Evolutionary conservation across 2,797 vertebrate species (phyloP).

Genomic region (Melanotaenia maccullochi): DNA sequence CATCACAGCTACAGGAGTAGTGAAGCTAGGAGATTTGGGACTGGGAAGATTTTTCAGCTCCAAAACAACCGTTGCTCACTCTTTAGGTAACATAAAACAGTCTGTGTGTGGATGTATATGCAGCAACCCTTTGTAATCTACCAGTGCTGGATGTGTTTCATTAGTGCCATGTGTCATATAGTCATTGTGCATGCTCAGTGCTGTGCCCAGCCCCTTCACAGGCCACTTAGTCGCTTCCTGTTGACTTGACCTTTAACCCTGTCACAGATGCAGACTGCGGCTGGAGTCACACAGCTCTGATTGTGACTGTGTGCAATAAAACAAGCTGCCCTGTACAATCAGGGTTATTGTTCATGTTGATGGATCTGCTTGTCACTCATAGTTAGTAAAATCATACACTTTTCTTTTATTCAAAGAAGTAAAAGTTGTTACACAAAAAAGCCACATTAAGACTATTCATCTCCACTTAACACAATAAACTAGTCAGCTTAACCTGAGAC

Average conservation of each 20-base stretch:
- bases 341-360: constrained; percentile 54
- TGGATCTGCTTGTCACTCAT: constrained; percentile 50
- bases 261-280: constrained; percentile 59
- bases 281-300: constrained; percentile 48
- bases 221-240: constrained; percentile 82
- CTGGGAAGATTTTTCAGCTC: constrained; percentile 98
- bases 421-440: constrained; percentile 23
- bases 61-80: constrained; percentile 97
- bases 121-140: constrained; percentile 67
- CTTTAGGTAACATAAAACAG: constrained; percentile 87
- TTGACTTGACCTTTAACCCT: constrained; percentile 81
- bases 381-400: constrained; percentile 41
- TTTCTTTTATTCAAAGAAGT: constrained; percentile 29
- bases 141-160: constrained; percentile 84
- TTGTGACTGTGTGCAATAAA: constrained; percentile 60
- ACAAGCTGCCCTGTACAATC: constrained; percentile 57
- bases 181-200: constrained; percentile 62
- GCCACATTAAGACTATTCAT: constrained; percentile 1
- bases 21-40: constrained; percentile 97
- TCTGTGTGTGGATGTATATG: background rate
- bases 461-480: constrained; percentile 21
- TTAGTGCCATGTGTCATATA: constrained; percentile 84
- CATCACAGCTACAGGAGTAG: constrained; percentile 97
- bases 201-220: constrained; percentile 75
- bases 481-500: constrained; percentile 9